A percentile compares a stretch with the other conserved stretches of the same genome.
phyloP scores from a whole-genome alignment of 2,113 vertebrate genomes.

The Phylloscopus whistleri region DNA sequence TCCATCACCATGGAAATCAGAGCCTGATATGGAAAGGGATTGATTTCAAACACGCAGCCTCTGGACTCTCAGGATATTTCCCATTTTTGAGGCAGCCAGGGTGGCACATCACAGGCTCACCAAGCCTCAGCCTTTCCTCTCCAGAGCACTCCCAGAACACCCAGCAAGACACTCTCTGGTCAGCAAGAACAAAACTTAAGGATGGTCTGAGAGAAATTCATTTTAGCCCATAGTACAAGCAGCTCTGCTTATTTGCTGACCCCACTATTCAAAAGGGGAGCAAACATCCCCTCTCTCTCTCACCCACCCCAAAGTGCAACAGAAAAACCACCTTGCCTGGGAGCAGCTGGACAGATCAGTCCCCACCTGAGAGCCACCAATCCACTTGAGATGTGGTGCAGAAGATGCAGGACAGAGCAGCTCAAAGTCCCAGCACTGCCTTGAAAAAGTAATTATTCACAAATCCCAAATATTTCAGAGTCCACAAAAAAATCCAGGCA shows the following conservation, averaged over 20 bases:
- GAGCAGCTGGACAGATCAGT: background rate
- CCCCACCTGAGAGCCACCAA: background rate
- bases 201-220: background rate
- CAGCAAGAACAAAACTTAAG: background rate
- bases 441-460: background rate
- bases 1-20: background rate
- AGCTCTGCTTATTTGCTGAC: background rate
- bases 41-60: background rate
- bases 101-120: no score
- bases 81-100: background rate
- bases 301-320: background rate
- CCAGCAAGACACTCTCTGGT: background rate
- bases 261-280: background rate
- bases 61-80: background rate
- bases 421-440: background rate
- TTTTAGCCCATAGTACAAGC: background rate
- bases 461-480: background rate
- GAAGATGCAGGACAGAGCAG: background rate
- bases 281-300: background rate
- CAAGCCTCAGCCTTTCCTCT: background rate
- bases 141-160: background rate
- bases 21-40: background rate
- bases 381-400: fast-evolving
- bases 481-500: background rate
- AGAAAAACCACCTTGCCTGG: background rate